phyloP scores from a whole-genome alignment of 2,888 invertebrate genomes.

The Apotomis betuletana region DNA sequence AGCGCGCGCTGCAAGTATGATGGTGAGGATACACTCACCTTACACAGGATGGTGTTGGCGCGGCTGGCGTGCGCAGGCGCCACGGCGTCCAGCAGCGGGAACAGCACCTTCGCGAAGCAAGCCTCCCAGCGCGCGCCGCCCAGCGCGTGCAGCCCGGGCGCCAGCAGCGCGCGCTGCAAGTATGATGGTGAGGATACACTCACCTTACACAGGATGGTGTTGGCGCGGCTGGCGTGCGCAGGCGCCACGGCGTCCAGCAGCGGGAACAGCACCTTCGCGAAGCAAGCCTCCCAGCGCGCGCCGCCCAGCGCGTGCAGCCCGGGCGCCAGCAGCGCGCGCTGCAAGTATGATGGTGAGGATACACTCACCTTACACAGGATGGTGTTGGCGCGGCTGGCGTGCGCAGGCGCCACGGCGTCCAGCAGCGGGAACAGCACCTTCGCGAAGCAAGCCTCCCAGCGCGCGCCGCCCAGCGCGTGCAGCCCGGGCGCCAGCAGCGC shows the following conservation, averaged over 20 bases:
- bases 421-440: constrained; percentile 96
- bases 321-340: constrained; percentile 94
- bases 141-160: constrained; percentile 94
- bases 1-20: too few relatives aligned
- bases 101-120: constrained; percentile 96
- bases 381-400: constrained; percentile 84
- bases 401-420: constrained; percentile 80
- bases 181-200: too few relatives aligned
- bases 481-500: constrained; percentile 96
- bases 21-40: constrained; percentile 71
- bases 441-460: constrained; percentile 98
- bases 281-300: constrained; percentile 97
- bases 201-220: constrained; percentile 93
- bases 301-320: constrained; percentile 94
- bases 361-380: constrained; percentile 89
- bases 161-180: too few relatives aligned
- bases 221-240: constrained; percentile 77
- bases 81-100: constrained; percentile 90
- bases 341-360: too few relatives aligned
- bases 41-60: constrained; percentile 90
- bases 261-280: constrained; percentile 96
- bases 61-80: constrained; percentile 80
- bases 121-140: constrained; percentile 96
- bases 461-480: constrained; percentile 91
- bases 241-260: constrained; percentile 86